phyloP scores from a whole-genome alignment of 2,797 vertebrate genomes.

The Rhinoraja longicauda region DNA sequence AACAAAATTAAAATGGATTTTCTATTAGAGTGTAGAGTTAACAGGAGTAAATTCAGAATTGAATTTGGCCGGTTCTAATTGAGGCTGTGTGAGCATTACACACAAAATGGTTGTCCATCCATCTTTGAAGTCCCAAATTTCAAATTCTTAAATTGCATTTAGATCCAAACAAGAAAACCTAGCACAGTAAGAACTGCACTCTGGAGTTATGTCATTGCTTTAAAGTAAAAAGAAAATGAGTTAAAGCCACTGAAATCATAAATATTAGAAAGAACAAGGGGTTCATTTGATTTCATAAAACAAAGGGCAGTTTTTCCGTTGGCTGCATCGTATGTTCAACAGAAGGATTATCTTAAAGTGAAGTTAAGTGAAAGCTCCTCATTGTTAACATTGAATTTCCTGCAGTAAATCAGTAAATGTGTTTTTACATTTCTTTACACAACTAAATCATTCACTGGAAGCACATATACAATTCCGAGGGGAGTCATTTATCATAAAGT shows the following conservation, averaged over 20 bases:
- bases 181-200: background rate
- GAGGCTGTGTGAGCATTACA: background rate
- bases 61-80: slow-evolving; percentile 22
- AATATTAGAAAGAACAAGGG: background rate
- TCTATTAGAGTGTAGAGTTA: slow-evolving; percentile 20
- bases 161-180: background rate
- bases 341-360: slow-evolving; percentile 6
- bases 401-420: slow-evolving; percentile 50
- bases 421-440: slow-evolving; percentile 50
- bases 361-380: slow-evolving; percentile 48
- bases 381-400: slow-evolving; percentile 50
- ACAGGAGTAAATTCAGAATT: slow-evolving; percentile 31
- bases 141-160: slow-evolving; percentile 24
- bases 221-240: background rate
- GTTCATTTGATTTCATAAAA: background rate
- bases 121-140: background rate
- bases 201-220: background rate
- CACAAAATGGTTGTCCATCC: slow-evolving; percentile 1
- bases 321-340: background rate
- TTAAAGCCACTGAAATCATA: slow-evolving; percentile 4
- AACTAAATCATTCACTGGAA: slow-evolving; percentile 44
- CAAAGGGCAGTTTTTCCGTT: background rate
- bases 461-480: slow-evolving; percentile 45
- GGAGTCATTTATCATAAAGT: slow-evolving; percentile 44
- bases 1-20: slow-evolving; percentile 39